These are phyloP conservation scores for Leptopilina drosophilae DNA, from an alignment of 2,888 invertebrate species.

Conservation along the genomic window DNA sequence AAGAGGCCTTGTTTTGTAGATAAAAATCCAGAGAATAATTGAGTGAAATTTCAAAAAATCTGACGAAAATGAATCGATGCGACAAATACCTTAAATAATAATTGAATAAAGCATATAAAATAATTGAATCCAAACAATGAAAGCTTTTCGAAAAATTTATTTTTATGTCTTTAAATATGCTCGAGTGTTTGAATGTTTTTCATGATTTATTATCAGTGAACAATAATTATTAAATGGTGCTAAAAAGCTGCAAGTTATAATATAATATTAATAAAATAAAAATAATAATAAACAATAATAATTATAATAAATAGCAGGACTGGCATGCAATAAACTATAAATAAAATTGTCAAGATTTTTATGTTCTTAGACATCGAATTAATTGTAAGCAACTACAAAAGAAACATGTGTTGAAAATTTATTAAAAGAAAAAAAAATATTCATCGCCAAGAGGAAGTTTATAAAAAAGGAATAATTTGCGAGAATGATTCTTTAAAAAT, in stretches of 20 bases:
- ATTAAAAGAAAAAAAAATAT: slow-evolving; percentile 2
- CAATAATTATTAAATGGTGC: slow-evolving; percentile 61
- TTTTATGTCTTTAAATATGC: slow-evolving; percentile 6
- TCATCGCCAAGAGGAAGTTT: neutral
- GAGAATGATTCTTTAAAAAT: slow-evolving; percentile 27
- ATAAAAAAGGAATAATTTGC: slow-evolving; percentile 9
- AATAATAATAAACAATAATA: no score
- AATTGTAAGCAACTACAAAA: slow-evolving; percentile 24
- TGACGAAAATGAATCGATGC: no score
- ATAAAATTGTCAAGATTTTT: slow-evolving; percentile 20
- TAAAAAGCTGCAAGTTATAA: slow-evolving; percentile 60
- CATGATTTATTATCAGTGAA: slow-evolving; percentile 50
- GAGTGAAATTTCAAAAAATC: no score
- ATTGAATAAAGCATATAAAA: no score
- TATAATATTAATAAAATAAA: slow-evolving; percentile 41
- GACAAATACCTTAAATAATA: no score
- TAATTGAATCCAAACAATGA: no score
- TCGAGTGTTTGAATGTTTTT: neutral
- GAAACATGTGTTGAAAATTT: slow-evolving; percentile 21
- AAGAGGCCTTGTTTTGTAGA: no score
- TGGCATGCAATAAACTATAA: neutral
- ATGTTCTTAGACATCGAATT: slow-evolving; percentile 34
- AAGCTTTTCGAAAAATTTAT: neutral
- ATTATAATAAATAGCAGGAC: slow-evolving; percentile 47
- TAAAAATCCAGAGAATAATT: no score